Base-by-base conservation (phyloP, 2,113 vertebrate species). In the Nettapus auritus region DNA sequence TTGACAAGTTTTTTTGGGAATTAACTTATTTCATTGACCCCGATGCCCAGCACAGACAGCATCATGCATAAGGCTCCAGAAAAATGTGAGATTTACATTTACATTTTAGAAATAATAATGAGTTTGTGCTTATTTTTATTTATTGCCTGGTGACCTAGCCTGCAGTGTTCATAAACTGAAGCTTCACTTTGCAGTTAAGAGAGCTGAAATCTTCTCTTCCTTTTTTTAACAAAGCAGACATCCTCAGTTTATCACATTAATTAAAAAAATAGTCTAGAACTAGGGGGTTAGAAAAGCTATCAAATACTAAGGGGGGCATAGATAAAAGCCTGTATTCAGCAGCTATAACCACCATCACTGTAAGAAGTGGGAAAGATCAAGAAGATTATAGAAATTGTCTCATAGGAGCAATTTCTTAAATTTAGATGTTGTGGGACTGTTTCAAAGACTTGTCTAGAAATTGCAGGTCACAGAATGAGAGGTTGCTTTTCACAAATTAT, bases 361-460 rank as follows among this genome's bases (percentile, higher is more conserved):
- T 67, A 67, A 89, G 56, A 93, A 86, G 76, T 38, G 60, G 86
- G 56, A 86, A 93, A 60, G 92, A 92, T 95, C 90, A 95, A 93
- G 76, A 36, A 83, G 77, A 83, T 95, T 70, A 67, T 13, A 86
- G 68, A 89, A 88, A 63, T 59, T 63, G 55, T 94, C 68, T 92
- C 80, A 86, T 36, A 36, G 63, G 50, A 44, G 6, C 17, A 64
- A 52, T 88, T 94, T 90, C 83, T 62, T 81, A 81, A 60, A 64
- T 75, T 59, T 81, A 36, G 69, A 69, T 63, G 48, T 64, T 78
- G 77, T 90, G 92, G 77, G 92, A 67, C 64, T 64, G 16, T 75
- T 94, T 90, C 52, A 92, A 90, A 78, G 68, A 29, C 46, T 83
- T 75, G 9, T 67, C 48, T 70, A 86, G 82, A 67, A 75, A 56